Conservation (phyloP, 2,113 vertebrate genomes). For the Spea multiplicata region DNA sequence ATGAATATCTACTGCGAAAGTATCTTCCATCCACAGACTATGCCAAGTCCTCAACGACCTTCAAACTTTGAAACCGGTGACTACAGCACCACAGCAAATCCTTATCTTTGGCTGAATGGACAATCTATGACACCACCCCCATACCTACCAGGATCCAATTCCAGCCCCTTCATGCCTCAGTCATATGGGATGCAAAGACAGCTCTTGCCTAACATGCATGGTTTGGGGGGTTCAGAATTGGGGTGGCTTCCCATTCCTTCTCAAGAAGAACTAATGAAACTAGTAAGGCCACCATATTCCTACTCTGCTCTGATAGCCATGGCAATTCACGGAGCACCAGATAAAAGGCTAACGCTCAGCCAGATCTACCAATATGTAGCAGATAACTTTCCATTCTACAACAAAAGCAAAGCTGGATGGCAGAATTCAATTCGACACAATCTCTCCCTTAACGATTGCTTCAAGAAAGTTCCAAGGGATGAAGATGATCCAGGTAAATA, state of each 20-base stretch:
- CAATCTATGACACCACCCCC: conserved; percentile 80
- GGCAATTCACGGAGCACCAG: conserved; percentile 94
- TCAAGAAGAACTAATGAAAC: conserved; percentile 96
- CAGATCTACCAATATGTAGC: conserved; percentile 99
- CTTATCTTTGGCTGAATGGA: conserved; percentile 94
- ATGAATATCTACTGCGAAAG: conserved; percentile 92
- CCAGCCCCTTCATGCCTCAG: conserved; percentile 84
- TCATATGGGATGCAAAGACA: conserved; percentile 90
- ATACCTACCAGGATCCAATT: conserved; percentile 76
- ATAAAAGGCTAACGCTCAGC: conserved; percentile 90
- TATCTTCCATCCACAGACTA: conserved; percentile 86
- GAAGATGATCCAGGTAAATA: conserved; percentile 92
- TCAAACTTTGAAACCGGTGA: conserved; percentile 85
- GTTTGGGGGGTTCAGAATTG: conserved; percentile 79
- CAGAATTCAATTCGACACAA: conserved; percentile 95
- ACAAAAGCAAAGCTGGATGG: conserved; percentile 97
- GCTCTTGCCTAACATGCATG: conserved; percentile 74
- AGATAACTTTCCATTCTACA: conserved; percentile 97
- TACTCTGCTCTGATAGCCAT: conserved; percentile 98
- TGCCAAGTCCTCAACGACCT: conserved; percentile 88
- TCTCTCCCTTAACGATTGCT: conserved; percentile 91
- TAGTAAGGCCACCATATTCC: conserved; percentile 94
- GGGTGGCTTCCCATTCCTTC: conserved; percentile 94
- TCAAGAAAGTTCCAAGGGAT: conserved; percentile 96
- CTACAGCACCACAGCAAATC: conserved; percentile 79